Evolutionary conservation across 1,140 invertebrate species (phyloP), one percentile per base, ranked within the genome.

Genomic region (Lepidurus couesii): DNA sequence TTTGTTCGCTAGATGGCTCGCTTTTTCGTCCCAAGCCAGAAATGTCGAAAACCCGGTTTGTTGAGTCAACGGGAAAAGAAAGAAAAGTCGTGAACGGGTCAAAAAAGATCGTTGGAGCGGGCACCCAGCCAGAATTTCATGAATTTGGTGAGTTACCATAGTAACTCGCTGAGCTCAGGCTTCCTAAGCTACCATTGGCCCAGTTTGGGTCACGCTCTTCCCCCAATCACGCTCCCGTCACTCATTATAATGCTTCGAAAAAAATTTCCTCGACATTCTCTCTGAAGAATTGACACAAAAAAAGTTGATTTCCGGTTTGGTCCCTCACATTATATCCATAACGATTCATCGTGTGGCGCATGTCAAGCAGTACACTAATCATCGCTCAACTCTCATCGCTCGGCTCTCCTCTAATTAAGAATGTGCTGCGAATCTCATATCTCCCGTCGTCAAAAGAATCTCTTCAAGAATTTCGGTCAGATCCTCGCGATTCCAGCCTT

Each of bases 331-430:
- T 34, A 34, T 65, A 13, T 65, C 53, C 53, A 65, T 65, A 65
- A 65, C 53, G 16, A 16, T 34, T 34, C 13, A 16, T 16, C 6
- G 53, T 9, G 53, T n/a, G 7, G 21, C 16, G 53, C 53, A 65
- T 65, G 16, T 5, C 53, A 65, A 65, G 16, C 16, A 16, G 16
- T 21, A 21, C 7, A 21, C 53, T 65, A 65, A 65, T 65, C 16
- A 65, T 21, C 13, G 53, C 34, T 2, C 16, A 65, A 65, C 8
- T 21, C 53, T 1, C 53, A 7, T 65, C 6, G 16, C 16, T 65
- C 53, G 53, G n/a, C 53, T 65, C 21, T 65, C 53, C 21, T 65
- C 53, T 65, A 65, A 65, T 65, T 65, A 65, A 65, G 53, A 65
- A 65, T 65, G 53, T 65, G 53, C 53, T 65, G 13, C 13, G 53